Evolutionary conservation across 2,888 invertebrate species (phyloP).

Genomic region (Amblyjoppa fuscipennis): DNA sequence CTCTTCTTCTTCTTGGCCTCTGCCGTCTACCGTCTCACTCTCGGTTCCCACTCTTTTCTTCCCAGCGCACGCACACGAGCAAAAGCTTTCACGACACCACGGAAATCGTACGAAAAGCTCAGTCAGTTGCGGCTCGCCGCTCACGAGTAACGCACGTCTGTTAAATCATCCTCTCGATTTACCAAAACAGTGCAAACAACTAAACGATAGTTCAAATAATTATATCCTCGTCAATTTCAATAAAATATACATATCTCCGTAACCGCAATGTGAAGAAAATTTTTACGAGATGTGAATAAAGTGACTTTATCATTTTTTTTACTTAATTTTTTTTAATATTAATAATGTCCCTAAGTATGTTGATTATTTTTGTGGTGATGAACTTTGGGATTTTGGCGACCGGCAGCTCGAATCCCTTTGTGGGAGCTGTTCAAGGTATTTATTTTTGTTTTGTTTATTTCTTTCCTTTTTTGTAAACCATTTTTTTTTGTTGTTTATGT

Average conservation of each 20-base stretch:
- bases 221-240: slow-evolving; percentile 2
- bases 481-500: background rate
- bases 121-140: slow-evolving; percentile 74
- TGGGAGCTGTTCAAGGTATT: slow-evolving; percentile 75
- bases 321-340: background rate
- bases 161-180: slow-evolving; percentile 46
- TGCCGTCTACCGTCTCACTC: slow-evolving; percentile 41
- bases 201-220: background rate
- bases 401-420: slow-evolving; percentile 69
- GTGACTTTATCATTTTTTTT: slow-evolving; percentile 18
- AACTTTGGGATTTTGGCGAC: slow-evolving; percentile 64
- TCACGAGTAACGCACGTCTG: slow-evolving; percentile 55
- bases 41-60: slow-evolving; percentile 56
- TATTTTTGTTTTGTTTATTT: slow-evolving; percentile 13
- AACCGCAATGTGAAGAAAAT: slow-evolving; percentile 9
- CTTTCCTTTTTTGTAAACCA: slow-evolving; percentile 14
- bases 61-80: slow-evolving; percentile 51
- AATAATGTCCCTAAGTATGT: slow-evolving; percentile 59
- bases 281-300: slow-evolving; percentile 36
- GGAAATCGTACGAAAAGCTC: slow-evolving; percentile 74
- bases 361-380: slow-evolving; percentile 66
- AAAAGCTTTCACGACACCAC: slow-evolving; percentile 64
- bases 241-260: background rate
- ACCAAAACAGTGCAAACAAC: background rate
- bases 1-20: slow-evolving; percentile 47